phyloP scores from a whole-genome alignment of 2,113 vertebrate genomes.

The Crypturellus undulatus region DNA sequence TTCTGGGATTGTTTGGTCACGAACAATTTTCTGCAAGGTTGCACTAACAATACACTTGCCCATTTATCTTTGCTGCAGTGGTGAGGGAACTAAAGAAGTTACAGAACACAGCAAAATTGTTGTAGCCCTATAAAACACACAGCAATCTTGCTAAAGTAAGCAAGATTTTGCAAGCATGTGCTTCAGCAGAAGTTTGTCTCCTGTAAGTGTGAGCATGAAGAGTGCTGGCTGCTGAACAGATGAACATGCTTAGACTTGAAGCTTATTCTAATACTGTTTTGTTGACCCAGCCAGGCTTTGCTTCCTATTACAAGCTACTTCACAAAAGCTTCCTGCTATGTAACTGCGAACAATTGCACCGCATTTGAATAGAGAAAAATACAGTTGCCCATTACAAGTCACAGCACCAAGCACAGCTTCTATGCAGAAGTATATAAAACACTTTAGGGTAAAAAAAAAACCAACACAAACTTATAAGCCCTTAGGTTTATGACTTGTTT shows the following conservation, averaged over 20 bases:
- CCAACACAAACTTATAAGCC: accelerated
- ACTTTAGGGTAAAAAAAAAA: not conserved
- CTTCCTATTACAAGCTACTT: not conserved
- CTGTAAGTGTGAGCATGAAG: not conserved
- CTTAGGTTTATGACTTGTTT: not conserved
- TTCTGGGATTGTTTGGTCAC: not conserved
- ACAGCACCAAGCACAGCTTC: accelerated
- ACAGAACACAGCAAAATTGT: not conserved
- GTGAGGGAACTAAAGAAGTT: not conserved
- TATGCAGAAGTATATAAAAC: accelerated
- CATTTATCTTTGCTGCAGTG: not conserved
- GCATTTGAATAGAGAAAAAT: not conserved
- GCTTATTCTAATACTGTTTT: not conserved
- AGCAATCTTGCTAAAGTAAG: not conserved
- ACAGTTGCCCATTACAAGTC: not conserved
- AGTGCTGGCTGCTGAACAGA: not conserved
- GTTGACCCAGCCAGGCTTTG: not conserved
- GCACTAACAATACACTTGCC: not conserved
- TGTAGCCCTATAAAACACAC: not conserved
- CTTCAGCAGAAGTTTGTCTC: not conserved
- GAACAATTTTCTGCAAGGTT: conserved; percentile 8
- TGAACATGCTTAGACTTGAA: not conserved
- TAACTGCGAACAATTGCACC: not conserved
- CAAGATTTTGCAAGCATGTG: not conserved
- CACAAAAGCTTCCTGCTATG: not conserved